A percentile compares a stretch with the other conserved stretches of the same genome.
Evolutionary conservation across 1,140 invertebrate species (phyloP).

Genomic region (Drosophila baimaii): DNA sequence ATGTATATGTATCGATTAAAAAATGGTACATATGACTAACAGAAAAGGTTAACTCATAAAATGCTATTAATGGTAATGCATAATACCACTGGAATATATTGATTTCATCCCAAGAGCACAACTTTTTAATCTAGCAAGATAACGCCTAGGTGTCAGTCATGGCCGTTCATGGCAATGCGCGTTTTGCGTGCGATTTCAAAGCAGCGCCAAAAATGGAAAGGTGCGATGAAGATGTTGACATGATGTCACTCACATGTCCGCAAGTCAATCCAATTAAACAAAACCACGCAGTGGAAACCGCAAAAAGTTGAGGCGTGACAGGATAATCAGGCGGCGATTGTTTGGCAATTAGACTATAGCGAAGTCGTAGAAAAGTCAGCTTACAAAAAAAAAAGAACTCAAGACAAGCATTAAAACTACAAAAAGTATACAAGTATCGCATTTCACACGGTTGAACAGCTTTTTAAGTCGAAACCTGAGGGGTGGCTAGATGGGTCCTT

Average conservation of each 20-base stretch:
- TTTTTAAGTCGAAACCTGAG: constrained; percentile 67
- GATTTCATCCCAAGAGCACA: neutral
- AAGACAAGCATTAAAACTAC: constrained; percentile 57
- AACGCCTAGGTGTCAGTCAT: constrained; percentile 42
- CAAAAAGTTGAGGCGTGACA: constrained; percentile 70
- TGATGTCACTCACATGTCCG: constrained; percentile 74
- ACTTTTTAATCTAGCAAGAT: constrained; percentile 3
- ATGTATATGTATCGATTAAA: neutral
- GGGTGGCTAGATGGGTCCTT: constrained; percentile 59
- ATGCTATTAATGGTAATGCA: neutral
- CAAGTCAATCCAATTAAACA: constrained; percentile 74
- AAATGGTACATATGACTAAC: neutral
- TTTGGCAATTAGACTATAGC: constrained; percentile 68
- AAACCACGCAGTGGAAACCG: constrained; percentile 59
- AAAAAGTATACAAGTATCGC: constrained; percentile 64
- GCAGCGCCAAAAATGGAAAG: constrained; percentile 60
- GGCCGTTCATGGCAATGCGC: constrained; percentile 56
- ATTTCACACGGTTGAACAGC: constrained; percentile 74
- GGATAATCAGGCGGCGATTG: constrained; percentile 81
- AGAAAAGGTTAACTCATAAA: neutral
- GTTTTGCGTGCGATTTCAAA: constrained; percentile 37
- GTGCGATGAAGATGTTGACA: constrained; percentile 57
- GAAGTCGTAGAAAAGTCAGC: constrained; percentile 75
- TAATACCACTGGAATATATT: neutral
- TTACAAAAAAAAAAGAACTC: constrained; percentile 35